Evolutionary conservation across 2,113 vertebrate genomes (phyloP).

Genomic region (Erpornis zantholeuca): DNA sequence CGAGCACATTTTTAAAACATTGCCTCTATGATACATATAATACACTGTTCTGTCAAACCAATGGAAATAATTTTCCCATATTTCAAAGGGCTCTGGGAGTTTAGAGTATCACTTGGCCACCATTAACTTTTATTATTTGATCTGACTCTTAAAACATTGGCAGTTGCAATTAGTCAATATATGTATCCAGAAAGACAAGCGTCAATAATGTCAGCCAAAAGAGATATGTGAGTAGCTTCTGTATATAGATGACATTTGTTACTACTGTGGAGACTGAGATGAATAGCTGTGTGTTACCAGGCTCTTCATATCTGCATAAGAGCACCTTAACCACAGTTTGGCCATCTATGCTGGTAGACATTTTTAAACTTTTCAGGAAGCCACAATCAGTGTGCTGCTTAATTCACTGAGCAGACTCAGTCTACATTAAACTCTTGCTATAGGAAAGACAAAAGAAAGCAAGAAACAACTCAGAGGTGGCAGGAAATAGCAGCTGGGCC

Average conservation of each 20-base stretch:
- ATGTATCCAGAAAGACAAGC: conserved; percentile 29
- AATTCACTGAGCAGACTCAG: neutral
- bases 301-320: neutral
- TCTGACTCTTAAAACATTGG: conserved; percentile 22
- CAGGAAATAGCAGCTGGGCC: neutral
- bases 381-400: neutral
- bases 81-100: neutral
- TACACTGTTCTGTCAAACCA: neutral
- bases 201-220: conserved; percentile 69
- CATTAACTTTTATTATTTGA: conserved; percentile 30
- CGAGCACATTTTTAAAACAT: neutral
- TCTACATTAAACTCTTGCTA: neutral
- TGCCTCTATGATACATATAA: neutral
- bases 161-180: conserved; percentile 49
- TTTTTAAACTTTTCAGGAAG: neutral
- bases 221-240: conserved; percentile 65
- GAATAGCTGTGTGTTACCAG: conserved; percentile 9
- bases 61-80: neutral
- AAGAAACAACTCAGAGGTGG: neutral
- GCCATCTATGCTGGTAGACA: neutral
- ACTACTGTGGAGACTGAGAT: conserved; percentile 49
- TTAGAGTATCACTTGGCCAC: neutral
- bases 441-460: neutral
- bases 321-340: neutral
- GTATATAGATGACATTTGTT: conserved; percentile 73